Conservation (phyloP, 2,113 vertebrate species). For the Corvus moneduloides region DNA sequence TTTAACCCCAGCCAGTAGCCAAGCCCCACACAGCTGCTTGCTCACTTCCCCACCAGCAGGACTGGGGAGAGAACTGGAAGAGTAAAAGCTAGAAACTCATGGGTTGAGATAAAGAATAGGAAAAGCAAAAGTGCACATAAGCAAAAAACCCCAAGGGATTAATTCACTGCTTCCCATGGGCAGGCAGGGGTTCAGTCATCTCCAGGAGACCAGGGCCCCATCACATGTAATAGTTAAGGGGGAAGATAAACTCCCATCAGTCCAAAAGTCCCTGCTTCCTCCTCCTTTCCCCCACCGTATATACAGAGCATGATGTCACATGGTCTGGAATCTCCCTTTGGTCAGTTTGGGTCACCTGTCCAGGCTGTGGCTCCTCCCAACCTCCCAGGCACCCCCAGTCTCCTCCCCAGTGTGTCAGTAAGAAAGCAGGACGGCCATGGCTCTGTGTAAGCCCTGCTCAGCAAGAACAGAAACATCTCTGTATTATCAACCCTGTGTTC, state of each 20-base stretch:
- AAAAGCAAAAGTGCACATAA: not conserved
- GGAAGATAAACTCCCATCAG: not conserved
- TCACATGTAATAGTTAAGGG: not conserved
- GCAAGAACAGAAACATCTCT: not conserved
- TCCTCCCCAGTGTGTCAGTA: no score
- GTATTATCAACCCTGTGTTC: not conserved
- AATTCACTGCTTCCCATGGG: not conserved
- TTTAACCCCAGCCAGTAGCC: not conserved
- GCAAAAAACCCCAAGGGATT: not conserved
- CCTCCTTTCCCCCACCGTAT: fast-evolving
- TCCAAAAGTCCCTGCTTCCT: not conserved
- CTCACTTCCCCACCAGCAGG: not conserved
- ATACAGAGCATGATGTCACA: no score
- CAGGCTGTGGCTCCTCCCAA: not conserved
- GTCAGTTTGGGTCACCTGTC: not conserved
- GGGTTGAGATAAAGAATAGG: not conserved
- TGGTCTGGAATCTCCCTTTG: not conserved
- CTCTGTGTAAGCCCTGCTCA: not conserved
- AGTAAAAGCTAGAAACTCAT: not conserved
- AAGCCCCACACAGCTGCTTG: not conserved
- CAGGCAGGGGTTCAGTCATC: not conserved
- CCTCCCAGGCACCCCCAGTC: not conserved
- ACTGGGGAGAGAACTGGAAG: not conserved
- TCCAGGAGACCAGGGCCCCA: not conserved
- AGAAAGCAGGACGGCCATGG: not conserved